Percentiles rank a stretch among this genome's conserved stretches.
phyloP scores from a whole-genome alignment of 2,797 vertebrate genomes.

The Monodelphis domestica region DNA sequence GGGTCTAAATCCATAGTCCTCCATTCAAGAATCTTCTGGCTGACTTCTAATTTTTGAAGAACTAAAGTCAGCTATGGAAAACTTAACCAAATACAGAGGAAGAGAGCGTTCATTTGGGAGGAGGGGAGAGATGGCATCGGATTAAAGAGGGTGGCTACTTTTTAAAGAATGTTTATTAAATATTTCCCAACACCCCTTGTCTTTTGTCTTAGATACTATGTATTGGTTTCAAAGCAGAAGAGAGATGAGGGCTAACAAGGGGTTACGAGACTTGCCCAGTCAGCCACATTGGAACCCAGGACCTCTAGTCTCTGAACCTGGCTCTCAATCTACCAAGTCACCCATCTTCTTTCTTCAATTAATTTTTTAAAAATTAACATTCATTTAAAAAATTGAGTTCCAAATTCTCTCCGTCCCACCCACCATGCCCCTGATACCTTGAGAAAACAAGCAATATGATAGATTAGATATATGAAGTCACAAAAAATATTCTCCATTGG shows the following conservation, averaged over 20 bases:
- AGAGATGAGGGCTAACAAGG: too few species aligned
- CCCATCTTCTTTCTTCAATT: too few species aligned
- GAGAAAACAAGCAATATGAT: background rate
- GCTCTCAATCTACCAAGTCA: too few species aligned
- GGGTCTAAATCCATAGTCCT: background rate
- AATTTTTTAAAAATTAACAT: background rate
- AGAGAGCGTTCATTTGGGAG: slow-evolving; percentile 35
- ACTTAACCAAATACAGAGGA: slow-evolving; percentile 48
- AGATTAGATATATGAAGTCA: background rate
- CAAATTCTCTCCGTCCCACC: background rate
- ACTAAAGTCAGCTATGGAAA: slow-evolving; percentile 39
- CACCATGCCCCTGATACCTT: background rate
- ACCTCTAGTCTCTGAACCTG: too few species aligned
- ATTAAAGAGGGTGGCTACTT: slow-evolving; percentile 46
- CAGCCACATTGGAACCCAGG: too few species aligned
- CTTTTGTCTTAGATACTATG: too few species aligned
- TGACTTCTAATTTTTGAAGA: slow-evolving; percentile 47
- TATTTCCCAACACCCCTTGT: background rate
- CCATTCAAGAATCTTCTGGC: background rate
- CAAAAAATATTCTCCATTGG: background rate
- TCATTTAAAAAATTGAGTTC: background rate
- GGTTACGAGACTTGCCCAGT: too few species aligned
- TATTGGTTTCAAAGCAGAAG: too few species aligned
- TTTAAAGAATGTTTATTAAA: background rate
- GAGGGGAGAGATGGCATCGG: slow-evolving; percentile 22